phyloP scores from a whole-genome alignment of 2,797 vertebrate genomes.

The Esox masquinongy region DNA sequence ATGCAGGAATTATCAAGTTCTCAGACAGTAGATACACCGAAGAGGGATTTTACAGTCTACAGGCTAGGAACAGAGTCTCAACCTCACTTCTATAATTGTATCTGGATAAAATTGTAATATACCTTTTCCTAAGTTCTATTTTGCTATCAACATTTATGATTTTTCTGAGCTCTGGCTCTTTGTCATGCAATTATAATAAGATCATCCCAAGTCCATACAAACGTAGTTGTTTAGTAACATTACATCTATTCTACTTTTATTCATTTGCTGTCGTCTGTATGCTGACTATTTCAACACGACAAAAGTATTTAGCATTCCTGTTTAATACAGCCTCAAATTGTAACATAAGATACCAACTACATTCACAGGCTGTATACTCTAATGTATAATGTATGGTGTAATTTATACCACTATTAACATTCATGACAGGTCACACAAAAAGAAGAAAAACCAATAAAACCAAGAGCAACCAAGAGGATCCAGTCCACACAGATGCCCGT shows the following conservation, averaged over 20 bases:
- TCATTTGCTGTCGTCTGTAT: background rate
- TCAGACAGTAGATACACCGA: constrained; percentile 33
- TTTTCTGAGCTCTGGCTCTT: constrained; percentile 27
- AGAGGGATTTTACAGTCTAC: constrained; percentile 45
- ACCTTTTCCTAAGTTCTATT: constrained; percentile 33
- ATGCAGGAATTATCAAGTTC: constrained; percentile 53
- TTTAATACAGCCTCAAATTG: background rate
- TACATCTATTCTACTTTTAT: background rate
- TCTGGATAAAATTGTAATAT: constrained; percentile 48
- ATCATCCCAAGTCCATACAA: background rate
- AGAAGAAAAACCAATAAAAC: background rate
- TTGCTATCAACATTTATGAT: constrained; percentile 46
- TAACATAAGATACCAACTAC: background rate
- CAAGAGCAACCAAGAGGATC: background rate
- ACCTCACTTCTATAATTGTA: constrained; percentile 48
- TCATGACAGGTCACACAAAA: background rate
- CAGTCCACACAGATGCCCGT: background rate
- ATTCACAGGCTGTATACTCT: background rate
- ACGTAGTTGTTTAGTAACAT: background rate
- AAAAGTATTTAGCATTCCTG: background rate
- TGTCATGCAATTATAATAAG: constrained; percentile 9
- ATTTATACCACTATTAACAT: background rate
- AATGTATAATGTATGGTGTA: background rate
- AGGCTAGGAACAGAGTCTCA: constrained; percentile 32
- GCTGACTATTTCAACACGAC: background rate